These are phyloP conservation scores for Alectura lathami DNA, from an alignment of 2,113 vertebrate species.

Conservation along the genomic window DNA sequence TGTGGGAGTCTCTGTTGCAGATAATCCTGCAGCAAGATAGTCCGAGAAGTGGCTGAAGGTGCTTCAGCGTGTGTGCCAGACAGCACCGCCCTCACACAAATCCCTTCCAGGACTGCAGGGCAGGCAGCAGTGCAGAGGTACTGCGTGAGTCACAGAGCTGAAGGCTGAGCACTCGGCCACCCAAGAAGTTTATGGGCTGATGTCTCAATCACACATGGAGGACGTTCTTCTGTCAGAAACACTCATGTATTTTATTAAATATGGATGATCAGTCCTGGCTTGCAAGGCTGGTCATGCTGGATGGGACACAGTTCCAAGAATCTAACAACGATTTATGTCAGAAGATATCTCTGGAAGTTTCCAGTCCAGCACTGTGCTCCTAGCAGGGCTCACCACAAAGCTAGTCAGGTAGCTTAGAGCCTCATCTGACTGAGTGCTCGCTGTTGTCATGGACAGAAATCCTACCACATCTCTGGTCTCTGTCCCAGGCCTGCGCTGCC, in stretches of 20 bases:
- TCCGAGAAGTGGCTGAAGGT: neutral
- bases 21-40: neutral
- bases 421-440: fast-evolving
- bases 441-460: neutral
- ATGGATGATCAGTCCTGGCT: neutral
- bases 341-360: neutral
- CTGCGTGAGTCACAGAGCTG: neutral
- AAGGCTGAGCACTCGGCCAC: neutral
- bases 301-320: neutral
- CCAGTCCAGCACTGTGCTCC: fast-evolving
- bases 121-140: neutral
- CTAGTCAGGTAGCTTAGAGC: neutral
- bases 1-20: neutral
- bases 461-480: neutral
- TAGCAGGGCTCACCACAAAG: neutral
- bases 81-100: neutral
- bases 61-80: neutral
- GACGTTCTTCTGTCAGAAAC: neutral
- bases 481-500: neutral
- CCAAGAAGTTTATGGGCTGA: neutral
- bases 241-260: neutral
- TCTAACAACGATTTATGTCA: neutral
- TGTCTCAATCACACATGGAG: neutral
- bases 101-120: neutral
- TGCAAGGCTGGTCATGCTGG: neutral